phyloP scores from a whole-genome alignment of 2,888 invertebrate species.

The Drosophila mayaguana region DNA sequence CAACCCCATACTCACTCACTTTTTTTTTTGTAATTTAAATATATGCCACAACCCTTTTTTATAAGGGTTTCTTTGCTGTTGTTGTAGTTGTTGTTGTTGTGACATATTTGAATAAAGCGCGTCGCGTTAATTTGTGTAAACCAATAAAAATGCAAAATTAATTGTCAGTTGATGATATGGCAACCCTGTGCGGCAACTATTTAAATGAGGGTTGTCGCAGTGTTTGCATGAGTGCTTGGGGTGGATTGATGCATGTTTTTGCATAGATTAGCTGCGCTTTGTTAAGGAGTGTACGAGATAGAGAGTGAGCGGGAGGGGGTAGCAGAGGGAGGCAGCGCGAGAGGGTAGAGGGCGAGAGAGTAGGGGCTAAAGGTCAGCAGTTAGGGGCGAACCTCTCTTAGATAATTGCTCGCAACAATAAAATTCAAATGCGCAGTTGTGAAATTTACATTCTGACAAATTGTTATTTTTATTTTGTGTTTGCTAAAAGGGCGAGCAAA shows the following conservation, averaged over 20 bases:
- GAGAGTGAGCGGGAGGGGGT: not conserved
- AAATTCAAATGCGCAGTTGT: conserved; percentile 70
- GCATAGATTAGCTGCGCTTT: conserved; percentile 76
- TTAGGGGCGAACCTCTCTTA: conserved; percentile 43
- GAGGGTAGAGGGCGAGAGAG: conserved; percentile 8
- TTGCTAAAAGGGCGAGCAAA: conserved; percentile 35
- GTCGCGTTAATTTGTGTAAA: conserved; percentile 71
- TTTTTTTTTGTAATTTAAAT: conserved; percentile 4
- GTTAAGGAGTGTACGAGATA: conserved; percentile 33
- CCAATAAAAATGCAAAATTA: conserved; percentile 78
- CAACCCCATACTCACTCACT: not conserved
- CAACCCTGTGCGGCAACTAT: conserved; percentile 51
- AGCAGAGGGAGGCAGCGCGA: not conserved
- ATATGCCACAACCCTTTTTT: conserved; percentile 53
- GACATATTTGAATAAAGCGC: conserved; percentile 59
- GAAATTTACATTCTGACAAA: conserved; percentile 79
- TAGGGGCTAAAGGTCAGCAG: conserved; percentile 35
- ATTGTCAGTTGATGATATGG: conserved; percentile 61
- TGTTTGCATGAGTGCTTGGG: conserved; percentile 48
- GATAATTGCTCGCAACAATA: conserved; percentile 68
- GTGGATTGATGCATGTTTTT: conserved; percentile 70
- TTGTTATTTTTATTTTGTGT: conserved; percentile 58
- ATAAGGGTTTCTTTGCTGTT: conserved; percentile 27
- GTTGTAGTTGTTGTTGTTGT: conserved; percentile 40
- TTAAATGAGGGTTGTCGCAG: conserved; percentile 49